Base-by-base conservation (phyloP, 2,888 invertebrate species). In the Corbicula japonica region DNA sequence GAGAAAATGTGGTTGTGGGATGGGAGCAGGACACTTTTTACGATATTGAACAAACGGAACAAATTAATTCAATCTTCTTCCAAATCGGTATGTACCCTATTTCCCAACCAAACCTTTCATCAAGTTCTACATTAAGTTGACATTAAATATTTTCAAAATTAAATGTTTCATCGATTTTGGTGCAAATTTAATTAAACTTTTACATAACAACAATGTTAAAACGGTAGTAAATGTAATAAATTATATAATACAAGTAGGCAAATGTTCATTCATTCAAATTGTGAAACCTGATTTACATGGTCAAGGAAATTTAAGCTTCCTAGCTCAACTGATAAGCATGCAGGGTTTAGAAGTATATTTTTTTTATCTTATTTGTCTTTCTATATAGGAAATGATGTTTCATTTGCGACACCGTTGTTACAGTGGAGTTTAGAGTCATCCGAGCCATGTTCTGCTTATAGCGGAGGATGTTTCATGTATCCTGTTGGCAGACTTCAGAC, bases 1-100 rank as follows among this genome's bases (percentile, higher is more conserved):
- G 44, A 15, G 71, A 73, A 4, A 12, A 52, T 2, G 26, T 87
- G 6, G 50, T 60, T 18, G 23, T 83, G 1, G 52, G 74, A 4
- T 87, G 87, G 86, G 54, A 62, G 0, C 81, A 62, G 2, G 48
- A 63, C 21, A 61, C 66, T 10, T 79, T 86, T 52, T 68, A 66
- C 28, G 87, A 87, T 50, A 52, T 52, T 8, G 82, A 87, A 52
- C 82, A 87, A 63, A 28, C 50, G 18, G 54, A 60, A 34, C 32
- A 28, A 10, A 71, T 82, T 15, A 54, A 75, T 23, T 48, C 38
- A 8, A 50, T 85, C 4, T 52, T 52, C n/a, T 83, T 70, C 46
- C 60, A 82, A 41, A 52, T 80, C 23, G 78, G 85, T 85, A 81
- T 1, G 4, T 18, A 52, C 28, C 28, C 10, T 12, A 38, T 12